Conservation (phyloP, 2,888 invertebrate genomes). For the Drosophila meridionalis region DNA sequence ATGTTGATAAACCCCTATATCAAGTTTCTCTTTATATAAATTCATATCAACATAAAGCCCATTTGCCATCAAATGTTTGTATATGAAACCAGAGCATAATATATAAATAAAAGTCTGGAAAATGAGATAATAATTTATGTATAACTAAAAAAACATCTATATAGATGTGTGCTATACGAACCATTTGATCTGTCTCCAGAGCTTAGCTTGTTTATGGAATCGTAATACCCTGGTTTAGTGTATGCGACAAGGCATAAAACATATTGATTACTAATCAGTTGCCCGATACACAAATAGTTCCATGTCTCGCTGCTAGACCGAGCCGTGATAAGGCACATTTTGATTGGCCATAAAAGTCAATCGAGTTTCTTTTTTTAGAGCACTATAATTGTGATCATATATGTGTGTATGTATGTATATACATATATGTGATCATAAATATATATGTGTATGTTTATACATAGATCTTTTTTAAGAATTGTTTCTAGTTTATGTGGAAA, state of each 20-base stretch:
- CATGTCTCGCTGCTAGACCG: neutral
- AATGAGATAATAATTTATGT: too few relatives aligned
- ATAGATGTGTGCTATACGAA: too few relatives aligned
- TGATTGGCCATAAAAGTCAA: conserved; percentile 8
- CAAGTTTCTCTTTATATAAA: neutral
- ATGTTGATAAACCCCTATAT: neutral
- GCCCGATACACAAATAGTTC: conserved; percentile 11
- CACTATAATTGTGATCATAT: neutral
- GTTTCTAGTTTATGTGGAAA: neutral
- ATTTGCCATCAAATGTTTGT: neutral
- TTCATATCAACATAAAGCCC: neutral
- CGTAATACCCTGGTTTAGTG: neutral
- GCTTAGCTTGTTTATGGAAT: neutral
- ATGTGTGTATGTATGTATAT: neutral
- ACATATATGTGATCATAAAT: neutral
- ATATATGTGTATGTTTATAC: neutral
- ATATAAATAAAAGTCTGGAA: too few relatives aligned
- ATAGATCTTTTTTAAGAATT: neutral
- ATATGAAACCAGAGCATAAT: too few relatives aligned
- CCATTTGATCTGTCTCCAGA: too few relatives aligned
- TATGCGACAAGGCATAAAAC: conserved; percentile 19
- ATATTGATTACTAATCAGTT: conserved; percentile 39
- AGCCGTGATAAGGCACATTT: conserved; percentile 22
- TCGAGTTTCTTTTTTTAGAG: conserved; percentile 10
- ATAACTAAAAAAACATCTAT: too few relatives aligned